phyloP scores from a whole-genome alignment of 1,140 invertebrate species.

The Ostrea edulis region DNA sequence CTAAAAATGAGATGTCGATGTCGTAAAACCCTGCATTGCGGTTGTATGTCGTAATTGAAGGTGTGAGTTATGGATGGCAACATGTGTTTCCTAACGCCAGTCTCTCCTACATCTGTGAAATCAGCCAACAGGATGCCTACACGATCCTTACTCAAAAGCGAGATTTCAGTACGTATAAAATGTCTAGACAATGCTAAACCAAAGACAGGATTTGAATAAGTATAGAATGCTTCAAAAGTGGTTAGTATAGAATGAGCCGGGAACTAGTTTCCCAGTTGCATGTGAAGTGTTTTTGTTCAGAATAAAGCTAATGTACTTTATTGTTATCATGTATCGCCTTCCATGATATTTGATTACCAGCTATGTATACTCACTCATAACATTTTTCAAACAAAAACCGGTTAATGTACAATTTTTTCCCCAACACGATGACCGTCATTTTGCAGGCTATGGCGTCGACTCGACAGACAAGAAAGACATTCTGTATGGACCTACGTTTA shows the following conservation, averaged over 20 bases:
- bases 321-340: too few species aligned
- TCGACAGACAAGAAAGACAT: slow-evolving; percentile 28
- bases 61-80: slow-evolving; percentile 50
- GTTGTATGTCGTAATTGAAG: slow-evolving; percentile 41
- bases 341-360: too few species aligned
- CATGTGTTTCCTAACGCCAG: background rate
- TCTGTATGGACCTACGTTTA: slow-evolving; percentile 61
- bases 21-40: too few species aligned
- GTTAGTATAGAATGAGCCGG: background rate
- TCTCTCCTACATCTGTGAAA: slow-evolving; percentile 62
- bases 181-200: too few species aligned
- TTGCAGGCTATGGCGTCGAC: slow-evolving; percentile 48
- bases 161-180: slow-evolving; percentile 53
- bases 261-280: too few species aligned
- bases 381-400: too few species aligned
- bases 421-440: background rate
- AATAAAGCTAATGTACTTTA: too few species aligned
- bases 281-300: too few species aligned
- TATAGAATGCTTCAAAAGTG: background rate
- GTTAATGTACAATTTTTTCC: too few species aligned
- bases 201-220: too few species aligned
- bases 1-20: too few species aligned
- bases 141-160: slow-evolving; percentile 49
- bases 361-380: too few species aligned
- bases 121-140: slow-evolving; percentile 54